Base-by-base conservation (phyloP, 2,888 invertebrate species). In the Cinara cedri region DNA sequence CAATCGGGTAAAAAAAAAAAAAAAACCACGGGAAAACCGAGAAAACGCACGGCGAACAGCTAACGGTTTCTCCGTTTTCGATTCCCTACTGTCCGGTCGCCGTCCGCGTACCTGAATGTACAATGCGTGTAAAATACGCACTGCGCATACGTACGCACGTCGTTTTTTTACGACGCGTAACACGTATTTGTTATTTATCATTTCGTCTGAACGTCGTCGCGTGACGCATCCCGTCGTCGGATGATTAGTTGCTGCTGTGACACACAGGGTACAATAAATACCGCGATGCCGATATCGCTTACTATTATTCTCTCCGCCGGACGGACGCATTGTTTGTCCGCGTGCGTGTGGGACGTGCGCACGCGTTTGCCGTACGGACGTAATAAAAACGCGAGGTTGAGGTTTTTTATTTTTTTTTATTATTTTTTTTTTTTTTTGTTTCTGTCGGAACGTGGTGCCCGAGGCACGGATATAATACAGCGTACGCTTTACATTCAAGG, bases 351-450 rank as follows among this genome's bases (percentile, higher is more conserved):
- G 51, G 14, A 14, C 13, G 26, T 13, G n/a, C 44, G 24, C 16
- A 2, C n/a, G 54, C 21, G 16, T 26, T 13, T 24, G 24, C 4
- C n/a, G 55, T 55, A 55, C 42, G 42, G 14, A 51, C 19, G 14
- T 51, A 74, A 62, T 62, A 62, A 63, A 62, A 62, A 74, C 11
- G 19, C 34, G 60, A 72, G 72, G n/a, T 62, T 63, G 49, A 34
- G 34, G 46, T 60, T 46, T 66, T 34, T 34, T 34, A n/a, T 34
- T 34, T 57, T 21, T 57, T 57, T 55, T 55, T 55, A 21, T 55
- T 24, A 11, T 66, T 34, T 72, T 34, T 34, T 34, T 34, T 34
- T 4, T 34, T 34, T 34, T 34, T 34, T 34, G 3, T 34, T 34
- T 34, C 34, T 6, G 34, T n/a, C 62, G 72, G 72, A 62, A 74